Conservation (phyloP, 2,888 invertebrate genomes). For the Tubiluchus corallicola region DNA sequence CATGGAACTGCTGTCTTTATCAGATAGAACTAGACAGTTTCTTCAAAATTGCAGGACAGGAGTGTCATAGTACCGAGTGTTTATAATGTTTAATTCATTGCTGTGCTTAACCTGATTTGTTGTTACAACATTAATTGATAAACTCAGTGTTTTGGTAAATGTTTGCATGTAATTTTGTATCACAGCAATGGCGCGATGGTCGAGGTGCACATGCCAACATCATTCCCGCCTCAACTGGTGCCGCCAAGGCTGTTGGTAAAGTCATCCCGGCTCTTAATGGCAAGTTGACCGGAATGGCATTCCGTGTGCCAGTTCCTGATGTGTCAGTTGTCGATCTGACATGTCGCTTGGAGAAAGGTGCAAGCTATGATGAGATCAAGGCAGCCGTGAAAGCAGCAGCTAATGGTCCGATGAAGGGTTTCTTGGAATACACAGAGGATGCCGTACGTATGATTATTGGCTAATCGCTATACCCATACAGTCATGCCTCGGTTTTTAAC, state of each 20-base stretch:
- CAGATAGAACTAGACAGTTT: no score
- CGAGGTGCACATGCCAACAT: slow-evolving; percentile 97
- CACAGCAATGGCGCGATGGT: slow-evolving; percentile 84
- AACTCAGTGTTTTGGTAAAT: no score
- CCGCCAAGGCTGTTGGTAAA: slow-evolving; percentile 98
- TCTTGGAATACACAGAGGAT: slow-evolving; percentile 30
- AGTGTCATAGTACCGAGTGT: no score
- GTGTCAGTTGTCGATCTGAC: slow-evolving; percentile 32
- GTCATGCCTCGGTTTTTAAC: no score
- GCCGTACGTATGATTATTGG: neutral
- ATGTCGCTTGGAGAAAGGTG: slow-evolving; percentile 22
- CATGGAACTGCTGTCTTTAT: no score
- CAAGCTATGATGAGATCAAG: slow-evolving; percentile 28
- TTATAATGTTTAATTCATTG: no score
- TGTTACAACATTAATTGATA: no score
- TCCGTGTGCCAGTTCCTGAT: slow-evolving; percentile 29
- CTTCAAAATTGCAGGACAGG: no score
- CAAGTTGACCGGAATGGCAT: slow-evolving; percentile 32
- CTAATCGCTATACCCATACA: no score
- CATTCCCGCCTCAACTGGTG: slow-evolving; percentile 95
- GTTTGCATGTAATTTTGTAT: no score
- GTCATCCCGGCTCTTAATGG: slow-evolving; percentile 93
- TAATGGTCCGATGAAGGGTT: slow-evolving; percentile 25
- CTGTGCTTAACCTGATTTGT: no score
- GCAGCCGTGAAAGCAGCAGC: slow-evolving; percentile 24